A percentile compares a stretch with the other conserved stretches of the same genome.
Conservation (phyloP, 2,797 vertebrate genomes). For the Menidia menidia region DNA sequence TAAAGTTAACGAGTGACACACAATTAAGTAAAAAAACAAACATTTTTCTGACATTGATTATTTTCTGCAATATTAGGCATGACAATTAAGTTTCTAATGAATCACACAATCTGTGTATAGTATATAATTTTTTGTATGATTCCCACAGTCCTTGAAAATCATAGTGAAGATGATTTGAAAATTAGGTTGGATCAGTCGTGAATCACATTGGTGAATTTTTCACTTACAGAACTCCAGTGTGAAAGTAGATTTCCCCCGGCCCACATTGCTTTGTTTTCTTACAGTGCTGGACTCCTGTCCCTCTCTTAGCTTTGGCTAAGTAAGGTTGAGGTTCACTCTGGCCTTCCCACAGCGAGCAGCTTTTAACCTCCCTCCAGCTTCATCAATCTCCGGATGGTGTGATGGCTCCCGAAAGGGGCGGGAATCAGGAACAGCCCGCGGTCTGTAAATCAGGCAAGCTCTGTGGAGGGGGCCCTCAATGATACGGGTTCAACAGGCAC, state of each 20-base stretch:
- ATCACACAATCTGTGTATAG: no score
- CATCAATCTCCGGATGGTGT: slow-evolving; percentile 71
- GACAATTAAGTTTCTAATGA: no score
- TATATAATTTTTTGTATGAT: no score
- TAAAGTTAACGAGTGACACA: no score
- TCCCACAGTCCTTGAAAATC: no score
- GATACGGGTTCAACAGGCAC: slow-evolving; percentile 58
- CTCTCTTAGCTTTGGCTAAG: slow-evolving; percentile 63
- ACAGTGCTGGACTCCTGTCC: slow-evolving; percentile 57
- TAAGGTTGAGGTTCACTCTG: slow-evolving; percentile 73
- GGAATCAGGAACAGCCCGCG: slow-evolving; percentile 74
- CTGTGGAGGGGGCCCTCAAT: slow-evolving; percentile 34
- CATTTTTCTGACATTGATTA: no score
- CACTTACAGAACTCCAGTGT: slow-evolving; percentile 45
- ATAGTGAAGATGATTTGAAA: no score
- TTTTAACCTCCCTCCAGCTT: slow-evolving; percentile 82
- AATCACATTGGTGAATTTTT: slow-evolving; percentile 36
- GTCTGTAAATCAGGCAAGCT: slow-evolving; percentile 68
- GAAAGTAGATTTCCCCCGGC: slow-evolving; percentile 52
- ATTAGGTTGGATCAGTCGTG: no score
- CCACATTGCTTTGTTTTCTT: slow-evolving; percentile 43
- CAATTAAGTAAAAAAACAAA: no score
- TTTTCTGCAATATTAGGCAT: no score
- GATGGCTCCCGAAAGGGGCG: slow-evolving; percentile 61
- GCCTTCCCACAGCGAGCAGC: slow-evolving; percentile 77